A percentile compares a stretch with the other conserved stretches of the same genome.
These are phyloP conservation scores for Lateolabrax maculatus DNA, from an alignment of 2,797 vertebrate genomes.

Conservation along the genomic window DNA sequence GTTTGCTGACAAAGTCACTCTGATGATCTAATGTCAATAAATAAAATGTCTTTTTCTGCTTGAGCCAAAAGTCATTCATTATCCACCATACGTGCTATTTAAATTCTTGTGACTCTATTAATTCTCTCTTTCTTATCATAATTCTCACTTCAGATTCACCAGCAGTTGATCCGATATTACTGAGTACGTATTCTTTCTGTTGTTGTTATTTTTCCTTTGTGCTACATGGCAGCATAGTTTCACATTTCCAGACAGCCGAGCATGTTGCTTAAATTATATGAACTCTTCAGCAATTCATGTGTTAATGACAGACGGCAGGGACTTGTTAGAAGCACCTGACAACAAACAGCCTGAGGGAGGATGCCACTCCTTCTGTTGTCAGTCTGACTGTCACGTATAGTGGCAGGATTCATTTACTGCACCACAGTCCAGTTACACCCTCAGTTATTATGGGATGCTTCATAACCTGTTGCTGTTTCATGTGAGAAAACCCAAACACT, in stretches of 20 bases:
- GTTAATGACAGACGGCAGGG: not conserved
- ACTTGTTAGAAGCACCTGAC: not conserved
- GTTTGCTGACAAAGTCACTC: conserved; percentile 4
- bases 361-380: not conserved
- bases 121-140: not conserved
- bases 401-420: not conserved
- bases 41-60: too few species aligned
- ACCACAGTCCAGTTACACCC: not conserved
- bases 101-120: too few species aligned
- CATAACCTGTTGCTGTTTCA: not conserved
- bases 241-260: not conserved
- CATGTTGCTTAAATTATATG: not conserved
- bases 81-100: too few species aligned
- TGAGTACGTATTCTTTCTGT: not conserved
- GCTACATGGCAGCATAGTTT: not conserved
- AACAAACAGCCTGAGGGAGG: not conserved
- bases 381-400: not conserved
- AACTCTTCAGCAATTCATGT: not conserved
- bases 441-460: not conserved
- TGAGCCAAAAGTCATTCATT: too few species aligned
- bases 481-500: too few species aligned
- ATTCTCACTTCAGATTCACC: not conserved
- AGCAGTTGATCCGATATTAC: not conserved
- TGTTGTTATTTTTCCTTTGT: not conserved
- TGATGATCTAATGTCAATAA: not conserved